Conservation (phyloP, 2,888 invertebrate species). For the Thymelicus sylvestris region DNA sequence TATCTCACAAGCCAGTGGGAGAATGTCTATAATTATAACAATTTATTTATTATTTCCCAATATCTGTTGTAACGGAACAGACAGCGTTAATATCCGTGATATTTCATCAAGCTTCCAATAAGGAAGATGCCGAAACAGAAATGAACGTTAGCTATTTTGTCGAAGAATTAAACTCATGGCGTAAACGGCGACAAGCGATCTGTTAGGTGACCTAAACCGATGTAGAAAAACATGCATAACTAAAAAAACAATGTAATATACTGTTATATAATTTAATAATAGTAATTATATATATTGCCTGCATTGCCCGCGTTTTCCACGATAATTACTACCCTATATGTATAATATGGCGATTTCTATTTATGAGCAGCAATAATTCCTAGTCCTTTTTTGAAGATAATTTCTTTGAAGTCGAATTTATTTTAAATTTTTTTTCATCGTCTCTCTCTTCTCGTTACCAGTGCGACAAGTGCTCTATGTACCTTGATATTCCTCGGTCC, state of each 20-base stretch:
- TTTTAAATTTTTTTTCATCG: not conserved
- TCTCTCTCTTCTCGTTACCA: not conserved
- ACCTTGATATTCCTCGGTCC: conserved; percentile 59
- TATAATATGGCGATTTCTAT: too few relatives aligned
- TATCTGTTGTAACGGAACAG: conserved; percentile 21
- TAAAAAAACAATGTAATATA: too few relatives aligned
- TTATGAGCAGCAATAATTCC: too few relatives aligned
- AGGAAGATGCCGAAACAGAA: conserved; percentile 35
- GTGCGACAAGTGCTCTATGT: conserved; percentile 41
- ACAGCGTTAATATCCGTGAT: conserved; percentile 31
- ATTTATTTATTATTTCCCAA: conserved; percentile 24
- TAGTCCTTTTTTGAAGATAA: too few relatives aligned
- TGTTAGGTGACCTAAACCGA: conserved; percentile 30
- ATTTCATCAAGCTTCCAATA: conserved; percentile 36
- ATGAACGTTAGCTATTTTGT: conserved; percentile 36
- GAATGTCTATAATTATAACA: not conserved
- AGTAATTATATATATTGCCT: too few relatives aligned
- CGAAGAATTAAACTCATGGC: conserved; percentile 5
- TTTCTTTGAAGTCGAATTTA: too few relatives aligned
- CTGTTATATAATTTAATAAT: too few relatives aligned
- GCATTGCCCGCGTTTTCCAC: too few relatives aligned
- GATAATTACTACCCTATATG: too few relatives aligned
- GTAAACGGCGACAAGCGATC: not conserved
- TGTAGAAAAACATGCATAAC: too few relatives aligned
- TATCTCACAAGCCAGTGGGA: too few relatives aligned